Conservation (phyloP, 2,888 invertebrate genomes). For the Meganola albula region DNA sequence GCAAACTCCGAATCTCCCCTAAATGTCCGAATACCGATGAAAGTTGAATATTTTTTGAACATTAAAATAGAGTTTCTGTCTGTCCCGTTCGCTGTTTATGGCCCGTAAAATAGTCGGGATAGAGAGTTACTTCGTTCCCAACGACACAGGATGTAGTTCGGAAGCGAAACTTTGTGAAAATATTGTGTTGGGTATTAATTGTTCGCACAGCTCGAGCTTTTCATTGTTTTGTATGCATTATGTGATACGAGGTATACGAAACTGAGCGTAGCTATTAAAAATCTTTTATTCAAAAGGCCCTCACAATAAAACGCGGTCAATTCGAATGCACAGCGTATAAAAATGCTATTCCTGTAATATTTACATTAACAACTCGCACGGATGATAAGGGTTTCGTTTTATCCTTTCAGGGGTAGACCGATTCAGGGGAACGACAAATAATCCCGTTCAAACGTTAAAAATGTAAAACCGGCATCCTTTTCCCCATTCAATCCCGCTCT, state of each 20-base stretch:
- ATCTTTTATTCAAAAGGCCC: slow-evolving; percentile 33
- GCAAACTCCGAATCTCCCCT: slow-evolving; percentile 9
- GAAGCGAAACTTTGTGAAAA: slow-evolving; percentile 61
- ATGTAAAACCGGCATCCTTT: slow-evolving; percentile 44
- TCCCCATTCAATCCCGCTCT: slow-evolving; percentile 42
- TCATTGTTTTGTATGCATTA: slow-evolving; percentile 39
- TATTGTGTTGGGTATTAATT: slow-evolving; percentile 64
- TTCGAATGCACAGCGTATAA: slow-evolving; percentile 28
- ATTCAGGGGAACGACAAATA: slow-evolving; percentile 32
- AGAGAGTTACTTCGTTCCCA: slow-evolving; percentile 54
- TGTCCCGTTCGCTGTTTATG: slow-evolving; percentile 45
- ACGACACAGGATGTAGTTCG: slow-evolving; percentile 49
- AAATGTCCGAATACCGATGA: slow-evolving; percentile 30
- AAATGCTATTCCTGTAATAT: slow-evolving; percentile 34
- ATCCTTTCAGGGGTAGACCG: slow-evolving; percentile 30
- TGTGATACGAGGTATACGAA: slow-evolving; percentile 27
- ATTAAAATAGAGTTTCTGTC: slow-evolving; percentile 39
- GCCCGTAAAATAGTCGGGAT: slow-evolving; percentile 57
- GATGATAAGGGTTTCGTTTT: slow-evolving; percentile 33
- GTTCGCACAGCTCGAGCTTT: slow-evolving; percentile 43
- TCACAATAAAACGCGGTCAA: slow-evolving; percentile 33
- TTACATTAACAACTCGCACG: slow-evolving; percentile 28
- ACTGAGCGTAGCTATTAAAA: slow-evolving; percentile 30
- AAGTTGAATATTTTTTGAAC: slow-evolving; percentile 42
- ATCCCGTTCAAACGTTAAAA: slow-evolving; percentile 43